Conservation (phyloP, 2,113 vertebrate species). For the Brachyhypopomus gauderio region DNA sequence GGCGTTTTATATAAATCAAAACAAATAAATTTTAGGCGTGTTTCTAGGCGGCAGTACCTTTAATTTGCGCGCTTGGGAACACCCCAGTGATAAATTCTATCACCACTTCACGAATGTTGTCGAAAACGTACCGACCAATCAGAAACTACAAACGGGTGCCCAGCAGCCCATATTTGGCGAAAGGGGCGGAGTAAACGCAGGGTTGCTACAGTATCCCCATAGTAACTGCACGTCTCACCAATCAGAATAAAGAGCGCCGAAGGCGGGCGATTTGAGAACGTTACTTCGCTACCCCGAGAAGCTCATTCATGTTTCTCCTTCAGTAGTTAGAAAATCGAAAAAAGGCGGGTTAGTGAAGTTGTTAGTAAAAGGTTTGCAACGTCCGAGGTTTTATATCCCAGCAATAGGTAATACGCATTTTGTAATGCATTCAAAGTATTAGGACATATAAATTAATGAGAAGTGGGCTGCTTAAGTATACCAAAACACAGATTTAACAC, state of each 20-base stretch:
- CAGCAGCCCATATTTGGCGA: constrained; percentile 63
- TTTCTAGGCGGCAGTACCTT: constrained; percentile 61
- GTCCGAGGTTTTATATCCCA: not conserved
- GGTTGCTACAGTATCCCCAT: constrained; percentile 73
- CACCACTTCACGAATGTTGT: constrained; percentile 73
- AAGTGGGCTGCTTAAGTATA: not conserved
- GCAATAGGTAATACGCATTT: not conserved
- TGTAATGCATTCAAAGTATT: constrained; percentile 48
- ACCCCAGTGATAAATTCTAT: constrained; percentile 55
- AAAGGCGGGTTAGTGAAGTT: constrained; percentile 66
- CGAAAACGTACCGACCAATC: constrained; percentile 68
- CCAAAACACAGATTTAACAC: constrained; percentile 24
- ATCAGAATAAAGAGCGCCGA: constrained; percentile 64
- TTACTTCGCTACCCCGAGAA: constrained; percentile 61
- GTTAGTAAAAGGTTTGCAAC: not conserved
- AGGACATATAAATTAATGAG: too few species aligned
- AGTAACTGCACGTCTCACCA: constrained; percentile 69
- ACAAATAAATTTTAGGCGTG: constrained; percentile 49
- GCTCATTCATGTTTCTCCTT: constrained; percentile 69
- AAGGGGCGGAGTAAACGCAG: constrained; percentile 62
- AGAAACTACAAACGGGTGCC: constrained; percentile 52
- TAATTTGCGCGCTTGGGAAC: constrained; percentile 74
- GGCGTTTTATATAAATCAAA: constrained; percentile 39
- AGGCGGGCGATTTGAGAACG: constrained; percentile 78
- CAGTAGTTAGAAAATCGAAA: constrained; percentile 14